Evolutionary conservation across 2,888 invertebrate species (phyloP), one percentile per base, ranked within the genome.

Genomic region (Tillus elongatus): DNA sequence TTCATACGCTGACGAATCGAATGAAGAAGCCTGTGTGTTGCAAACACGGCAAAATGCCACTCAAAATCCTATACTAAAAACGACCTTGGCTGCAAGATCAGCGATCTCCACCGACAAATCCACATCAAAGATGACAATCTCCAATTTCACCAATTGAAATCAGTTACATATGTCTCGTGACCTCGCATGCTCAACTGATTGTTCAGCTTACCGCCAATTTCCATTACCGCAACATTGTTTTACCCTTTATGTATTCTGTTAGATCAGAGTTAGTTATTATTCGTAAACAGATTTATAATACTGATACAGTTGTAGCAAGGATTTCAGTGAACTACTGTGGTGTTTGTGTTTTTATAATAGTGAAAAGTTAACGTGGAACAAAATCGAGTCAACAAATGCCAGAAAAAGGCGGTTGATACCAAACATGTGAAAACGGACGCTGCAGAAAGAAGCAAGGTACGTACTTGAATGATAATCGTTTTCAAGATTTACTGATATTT

Each of bases 41-140:
- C 24, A 19, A 19, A 19, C 6, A n/a, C 24, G n/a, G 6, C 24
- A 19, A 19, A 19, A 19, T 19, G 6, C 24, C n/a, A 19, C n/a
- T 8, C n/a, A 19, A 19, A 19, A n/a, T 19, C n/a, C 6, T 19
- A 19, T 19, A 19, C n/a, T 19, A 19, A 19, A 19, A 19, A 6
- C 6, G 24, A 19, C n/a, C 6, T 19, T 19, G 6, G n/a, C 24
- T 8, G 24, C 24, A 19, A 19, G n/a, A 19, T 19, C 24, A 19
- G n/a, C 24, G n/a, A 19, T 19, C 24, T 19, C 24, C 24, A 19
- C 24, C n/a, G 24, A 6, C n/a, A n/a, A 19, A 19, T 19, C n/a
- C 24, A 19, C 6, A 19, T 6, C 24, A 19, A 19, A 19, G 24
- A 19, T n/a, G 24, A 19, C 24, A 19, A 19, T 19, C 6, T 19